phyloP scores from a whole-genome alignment of 2,797 vertebrate species.

The Sebastes melanostomus region DNA sequence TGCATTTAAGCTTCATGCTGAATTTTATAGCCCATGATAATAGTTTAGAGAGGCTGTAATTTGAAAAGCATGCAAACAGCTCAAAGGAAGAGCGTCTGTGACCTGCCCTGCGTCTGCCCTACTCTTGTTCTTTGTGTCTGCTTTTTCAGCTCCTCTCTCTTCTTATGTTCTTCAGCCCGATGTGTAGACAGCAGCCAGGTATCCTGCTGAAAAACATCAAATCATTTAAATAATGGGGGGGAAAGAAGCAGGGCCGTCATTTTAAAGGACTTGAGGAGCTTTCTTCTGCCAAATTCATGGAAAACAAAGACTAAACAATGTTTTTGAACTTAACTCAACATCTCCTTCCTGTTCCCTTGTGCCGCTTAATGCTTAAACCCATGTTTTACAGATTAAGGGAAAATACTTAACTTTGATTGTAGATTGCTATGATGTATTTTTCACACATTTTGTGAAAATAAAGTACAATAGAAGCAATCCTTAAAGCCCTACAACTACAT shows the following conservation, averaged over 20 bases:
- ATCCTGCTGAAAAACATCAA: slow-evolving; percentile 7
- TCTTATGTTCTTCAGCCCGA: background rate
- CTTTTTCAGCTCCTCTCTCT: background rate
- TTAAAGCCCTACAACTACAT: background rate
- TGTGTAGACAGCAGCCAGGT: slow-evolving; percentile 16
- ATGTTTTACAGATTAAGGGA: background rate
- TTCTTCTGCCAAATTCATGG: background rate
- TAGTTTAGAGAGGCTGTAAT: slow-evolving; percentile 69
- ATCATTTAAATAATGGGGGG: slow-evolving; percentile 10
- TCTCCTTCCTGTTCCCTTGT: background rate
- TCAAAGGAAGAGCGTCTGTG: slow-evolving; percentile 43
- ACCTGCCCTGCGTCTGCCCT: background rate
- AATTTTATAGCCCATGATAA: slow-evolving; percentile 71
- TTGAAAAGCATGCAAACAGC: slow-evolving; percentile 70
- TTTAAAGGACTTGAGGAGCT: background rate
- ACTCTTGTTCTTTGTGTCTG: background rate
- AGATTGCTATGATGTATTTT: background rate
- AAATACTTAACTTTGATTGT: background rate
- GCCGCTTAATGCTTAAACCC: background rate
- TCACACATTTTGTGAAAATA: background rate
- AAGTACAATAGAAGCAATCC: background rate
- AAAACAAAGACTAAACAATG: background rate
- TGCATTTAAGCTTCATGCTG: slow-evolving; percentile 51
- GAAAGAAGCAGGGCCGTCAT: background rate
- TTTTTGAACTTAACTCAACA: background rate